Percentiles rank a stretch among this genome's conserved stretches.
Evolutionary conservation across 2,888 invertebrate genomes (phyloP).

Genomic region (Heliconius erato): DNA sequence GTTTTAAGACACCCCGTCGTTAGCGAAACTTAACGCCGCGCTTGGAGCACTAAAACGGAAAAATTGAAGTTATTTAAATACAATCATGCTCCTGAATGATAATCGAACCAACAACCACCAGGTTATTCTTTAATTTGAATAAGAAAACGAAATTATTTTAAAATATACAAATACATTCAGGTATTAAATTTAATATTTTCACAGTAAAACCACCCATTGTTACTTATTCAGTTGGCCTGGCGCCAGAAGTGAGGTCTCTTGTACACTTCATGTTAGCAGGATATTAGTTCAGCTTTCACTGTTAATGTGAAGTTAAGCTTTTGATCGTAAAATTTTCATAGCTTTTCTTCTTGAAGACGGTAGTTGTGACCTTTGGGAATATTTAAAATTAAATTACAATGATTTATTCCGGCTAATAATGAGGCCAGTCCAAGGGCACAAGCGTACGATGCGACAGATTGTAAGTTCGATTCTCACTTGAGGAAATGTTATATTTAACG

Average conservation of each 20-base stretch:
- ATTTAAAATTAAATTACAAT: too few species aligned
- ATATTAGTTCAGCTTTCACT: conserved; percentile 26
- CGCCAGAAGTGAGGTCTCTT: conserved; percentile 15
- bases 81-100: background rate
- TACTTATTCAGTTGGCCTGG: background rate
- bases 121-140: background rate
- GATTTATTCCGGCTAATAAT: too few species aligned
- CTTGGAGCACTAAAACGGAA: too few species aligned
- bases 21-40: too few species aligned
- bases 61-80: too few species aligned
- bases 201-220: background rate
- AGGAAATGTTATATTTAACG: too few species aligned
- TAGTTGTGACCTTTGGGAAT: background rate
- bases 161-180: too few species aligned
- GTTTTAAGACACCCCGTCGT: too few species aligned
- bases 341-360: background rate
- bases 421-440: too few species aligned
- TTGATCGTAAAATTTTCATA: conserved; percentile 10
- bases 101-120: background rate
- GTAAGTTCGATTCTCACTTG: too few species aligned
- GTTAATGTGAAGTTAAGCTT: conserved; percentile 15
- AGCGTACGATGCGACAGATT: too few species aligned
- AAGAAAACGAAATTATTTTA: background rate
- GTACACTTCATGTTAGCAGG: conserved; percentile 24
- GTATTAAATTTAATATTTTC: conserved; percentile 15